Base-by-base conservation (phyloP, 2,113 vertebrate genomes). In the Bettongia penicillata region DNA sequence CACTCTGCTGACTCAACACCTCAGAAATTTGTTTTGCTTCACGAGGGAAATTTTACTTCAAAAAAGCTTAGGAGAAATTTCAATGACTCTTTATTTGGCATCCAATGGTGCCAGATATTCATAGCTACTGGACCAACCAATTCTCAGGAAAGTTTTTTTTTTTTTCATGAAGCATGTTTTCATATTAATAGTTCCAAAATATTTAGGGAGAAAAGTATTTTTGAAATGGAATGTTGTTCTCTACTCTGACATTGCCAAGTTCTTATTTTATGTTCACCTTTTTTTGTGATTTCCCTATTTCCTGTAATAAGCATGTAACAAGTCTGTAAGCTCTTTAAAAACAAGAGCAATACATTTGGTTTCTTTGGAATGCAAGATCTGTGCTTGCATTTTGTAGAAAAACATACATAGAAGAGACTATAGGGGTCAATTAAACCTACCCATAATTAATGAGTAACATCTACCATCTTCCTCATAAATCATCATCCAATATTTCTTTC, bases 61-160 rank as follows among this genome's bases (percentile, higher is more conserved):
- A 55, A n/a, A 0, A 89, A 68, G 1, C 11, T 84, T 92, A 94
- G 48, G 1, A 14, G 5, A 94, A 97, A 93, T 53, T 95, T 90
- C 50, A 50, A 8, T 61, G 51, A 11, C 12, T 91, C 0, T 57
- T 50, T 91, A 8, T 55, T 43, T 84, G 68, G 68, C 16, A 84
- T 84, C 43, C 77, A 37, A 49, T n/a, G 61, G 22, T 53, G 25
- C 93, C 26, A 94, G 57, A 89, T 55, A 51, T 77, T 77, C 61
- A 77, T 4, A 57, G 19, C 1, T 77, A 43, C 91, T 49, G 51
- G 89, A 93, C 53, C 19, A 53, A 14, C 28, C 92, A 26, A 92
- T 95, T 94, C 51, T 9, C 37, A 93, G 52, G 95, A 91, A 28
- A 55, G 53, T 8, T 50, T 8, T 95, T 43, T 92, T 95, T n/a